Base-by-base conservation (phyloP, 2,888 invertebrate genomes). In the Odontocerum albicorne region DNA sequence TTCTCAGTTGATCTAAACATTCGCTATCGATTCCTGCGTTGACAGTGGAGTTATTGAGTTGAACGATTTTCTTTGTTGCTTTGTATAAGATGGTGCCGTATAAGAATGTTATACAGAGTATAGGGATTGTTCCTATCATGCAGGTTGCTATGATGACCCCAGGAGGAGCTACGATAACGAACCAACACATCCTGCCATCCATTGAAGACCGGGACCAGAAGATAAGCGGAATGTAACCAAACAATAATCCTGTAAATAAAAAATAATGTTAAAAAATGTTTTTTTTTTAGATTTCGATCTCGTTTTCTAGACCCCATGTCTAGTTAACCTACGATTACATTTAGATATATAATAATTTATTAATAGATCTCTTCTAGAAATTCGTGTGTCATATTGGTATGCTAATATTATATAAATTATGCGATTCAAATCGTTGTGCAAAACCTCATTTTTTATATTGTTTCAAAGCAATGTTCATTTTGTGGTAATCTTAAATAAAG, bases 51-150 rank as follows among this genome's bases (percentile, higher is more conserved):
- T 68, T 61, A 56, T 64, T 67, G 21, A 80, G 67, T 64, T 77
- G 74, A 20, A 75, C 72, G 0, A 81, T 77, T 59, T 78, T 84
- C 63, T 71, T 75, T 38, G 85, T 65, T 2, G 85, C 84, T 62
- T 74, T 72, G 46, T 79, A 72, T 60, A 85, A 68, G 56, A 85
- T 84, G 4, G 81, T 79, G 1, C 76, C 72, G 62, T 85, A 85
- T 8, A 85, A 68, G 1, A 81, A 68, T 2, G 72, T 62, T 1
- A 75, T 71, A 2, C 70, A 42, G 1, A 72, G 13, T 6, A 78
- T 68, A 2, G 85, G 84, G 43, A 83, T 65, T 1, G 78, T 67
- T 53, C 84, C 84, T 6, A 82, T 63, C 6, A 77, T 61, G 1
- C 81, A 78, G 42, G 80, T 84, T 19, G 83, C 64, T 17, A 83